Base-by-base conservation (phyloP, 2,888 invertebrate genomes). In the Oligia latruncula region DNA sequence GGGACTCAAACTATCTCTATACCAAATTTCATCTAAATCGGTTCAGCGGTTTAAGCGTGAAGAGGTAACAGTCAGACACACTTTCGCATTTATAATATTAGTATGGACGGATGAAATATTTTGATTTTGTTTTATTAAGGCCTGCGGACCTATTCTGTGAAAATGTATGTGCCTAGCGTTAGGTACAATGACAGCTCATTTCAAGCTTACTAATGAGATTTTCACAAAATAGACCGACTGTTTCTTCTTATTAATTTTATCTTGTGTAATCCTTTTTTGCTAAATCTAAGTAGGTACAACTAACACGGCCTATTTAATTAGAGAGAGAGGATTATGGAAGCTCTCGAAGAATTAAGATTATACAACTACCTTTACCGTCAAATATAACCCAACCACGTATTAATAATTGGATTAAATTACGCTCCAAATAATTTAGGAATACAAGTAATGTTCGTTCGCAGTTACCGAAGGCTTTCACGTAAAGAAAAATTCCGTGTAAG, bases 401-500 rank as follows among this genome's bases (percentile, higher is more conserved):
- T 67, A 75, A 52, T 52, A 55, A 29, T 23, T 81, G 66, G 5
- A 64, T 74, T 40, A 76, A 75, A 83, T 83, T 58, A 83, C 29
- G 58, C 68, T 60, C 49, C 15, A 60, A 58, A 78, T 78, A 23
- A 65, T 78, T 65, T 15, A 35, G 13, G 15, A 64, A 55, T 4
- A 4, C 11, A 43, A 68, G 71, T 67, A 49, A 79, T 67, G 66
- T 68, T 79, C 68, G 9, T n/a, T 62, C 13, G n/a, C 49, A 80
- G 60, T 72, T 81, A 64, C 29, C 66, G 49, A 58, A 64, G 62
- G 62, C 67, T 52, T 29, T 40, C 55, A 40, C 23, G 43, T 13
- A 40, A 52, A 65, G 76, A 71, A 76, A 85, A 76, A 72, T 83
- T 81, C 81, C 85, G 20, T 29, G 68, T 11, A 85, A 68, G 46